phyloP scores from a whole-genome alignment of 2,888 invertebrate species.

The Tipula unca region DNA sequence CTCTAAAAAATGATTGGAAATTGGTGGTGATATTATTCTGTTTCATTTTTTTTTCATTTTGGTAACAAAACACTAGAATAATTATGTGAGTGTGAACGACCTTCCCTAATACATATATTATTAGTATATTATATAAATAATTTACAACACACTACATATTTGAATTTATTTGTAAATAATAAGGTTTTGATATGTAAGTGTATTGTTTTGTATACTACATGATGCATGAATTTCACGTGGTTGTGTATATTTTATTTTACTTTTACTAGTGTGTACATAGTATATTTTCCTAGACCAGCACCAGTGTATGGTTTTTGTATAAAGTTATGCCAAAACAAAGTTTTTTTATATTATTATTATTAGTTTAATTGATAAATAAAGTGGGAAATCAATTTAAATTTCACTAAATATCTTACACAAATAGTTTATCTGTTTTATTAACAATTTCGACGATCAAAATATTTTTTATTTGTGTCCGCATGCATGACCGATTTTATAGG shows the following conservation, averaged over 20 bases:
- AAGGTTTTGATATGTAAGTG: background rate
- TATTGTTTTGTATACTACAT: background rate
- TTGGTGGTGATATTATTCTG: background rate
- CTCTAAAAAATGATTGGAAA: background rate
- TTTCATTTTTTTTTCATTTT: background rate
- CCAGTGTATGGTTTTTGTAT: background rate
- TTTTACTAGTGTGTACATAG: background rate
- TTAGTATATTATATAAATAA: background rate
- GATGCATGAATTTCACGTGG: background rate
- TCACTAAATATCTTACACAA: background rate
- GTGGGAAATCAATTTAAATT: background rate
- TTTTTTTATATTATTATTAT: background rate
- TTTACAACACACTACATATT: background rate
- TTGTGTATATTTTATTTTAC: background rate
- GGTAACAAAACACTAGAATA: conserved; percentile 8
- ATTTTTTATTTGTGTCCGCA: background rate
- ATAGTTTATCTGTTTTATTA: background rate
- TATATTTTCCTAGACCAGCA: background rate
- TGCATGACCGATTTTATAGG: background rate
- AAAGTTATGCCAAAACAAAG: background rate
- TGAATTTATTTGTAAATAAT: conserved; percentile 14
- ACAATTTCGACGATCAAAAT: background rate
- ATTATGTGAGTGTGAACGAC: conserved; percentile 15
- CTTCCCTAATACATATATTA: conserved; percentile 15
- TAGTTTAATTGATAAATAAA: background rate